These are phyloP conservation scores for Heliconius hewitsoni DNA, from an alignment of 1,140 invertebrate species.

Conservation along the genomic window DNA sequence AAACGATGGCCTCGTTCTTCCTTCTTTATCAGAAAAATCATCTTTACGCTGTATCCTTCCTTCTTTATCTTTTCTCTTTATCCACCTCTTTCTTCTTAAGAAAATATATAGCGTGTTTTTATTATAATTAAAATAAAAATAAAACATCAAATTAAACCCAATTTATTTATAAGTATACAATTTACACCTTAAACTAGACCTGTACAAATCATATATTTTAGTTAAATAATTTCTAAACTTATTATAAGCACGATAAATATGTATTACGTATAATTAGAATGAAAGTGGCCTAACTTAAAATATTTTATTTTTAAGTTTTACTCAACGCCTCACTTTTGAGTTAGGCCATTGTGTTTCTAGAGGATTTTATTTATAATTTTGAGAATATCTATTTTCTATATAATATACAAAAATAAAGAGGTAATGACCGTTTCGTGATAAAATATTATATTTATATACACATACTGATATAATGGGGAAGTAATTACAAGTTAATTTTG, in stretches of 20 bases:
- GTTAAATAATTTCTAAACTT: neutral
- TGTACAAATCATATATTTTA: neutral
- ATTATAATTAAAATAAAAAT: neutral
- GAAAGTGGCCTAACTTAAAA: neutral
- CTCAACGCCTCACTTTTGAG: too few species aligned
- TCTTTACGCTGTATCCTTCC: too few species aligned
- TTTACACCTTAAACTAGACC: conserved; percentile 9
- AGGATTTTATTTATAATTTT: neutral
- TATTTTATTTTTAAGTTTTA: neutral
- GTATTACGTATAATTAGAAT: neutral
- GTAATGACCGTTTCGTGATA: neutral
- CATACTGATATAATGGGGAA: neutral
- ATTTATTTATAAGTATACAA: conserved; percentile 15
- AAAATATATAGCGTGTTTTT: neutral
- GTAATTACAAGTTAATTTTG: neutral
- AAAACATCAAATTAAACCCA: conserved; percentile 2
- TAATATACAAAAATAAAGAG: neutral
- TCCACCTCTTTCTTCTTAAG: neutral
- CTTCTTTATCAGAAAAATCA: too few species aligned
- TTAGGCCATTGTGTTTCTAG: neutral
- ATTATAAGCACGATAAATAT: conserved; percentile 2
- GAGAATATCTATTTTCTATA: neutral
- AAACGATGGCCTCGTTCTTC: too few species aligned
- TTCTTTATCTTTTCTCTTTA: too few species aligned
- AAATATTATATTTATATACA: neutral